Percentiles rank a stretch among this genome's conserved stretches.
phyloP scores from a whole-genome alignment of 2,113 vertebrate species.

The Orientallactaga bullata region DNA sequence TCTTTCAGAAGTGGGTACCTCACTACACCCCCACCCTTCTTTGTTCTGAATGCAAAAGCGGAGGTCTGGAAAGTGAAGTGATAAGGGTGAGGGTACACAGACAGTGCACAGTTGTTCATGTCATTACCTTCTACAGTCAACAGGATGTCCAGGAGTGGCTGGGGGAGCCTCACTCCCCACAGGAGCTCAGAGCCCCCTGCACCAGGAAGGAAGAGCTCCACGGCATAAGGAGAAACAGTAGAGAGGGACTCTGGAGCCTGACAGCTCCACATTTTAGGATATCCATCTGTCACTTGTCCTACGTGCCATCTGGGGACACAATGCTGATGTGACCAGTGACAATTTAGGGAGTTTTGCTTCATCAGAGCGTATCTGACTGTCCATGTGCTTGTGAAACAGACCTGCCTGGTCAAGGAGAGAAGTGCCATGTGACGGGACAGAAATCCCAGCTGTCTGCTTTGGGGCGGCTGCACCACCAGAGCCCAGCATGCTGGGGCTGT shows the following conservation, averaged over 20 bases:
- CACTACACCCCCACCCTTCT: not conserved
- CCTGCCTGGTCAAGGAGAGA: not conserved
- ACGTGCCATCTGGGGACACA: not conserved
- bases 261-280: not conserved
- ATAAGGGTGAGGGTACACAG: fast-evolving
- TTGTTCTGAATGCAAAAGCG: not conserved
- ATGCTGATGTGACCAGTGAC: fast-evolving
- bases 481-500: not conserved
- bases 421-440: not conserved
- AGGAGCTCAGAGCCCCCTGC: not conserved
- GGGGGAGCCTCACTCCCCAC: fast-evolving
- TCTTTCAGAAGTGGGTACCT: not conserved
- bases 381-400: not conserved
- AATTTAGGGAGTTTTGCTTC: not conserved
- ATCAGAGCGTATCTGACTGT: fast-evolving
- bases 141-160: not conserved
- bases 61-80: not conserved
- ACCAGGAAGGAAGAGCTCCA: not conserved
- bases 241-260: not conserved
- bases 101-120: fast-evolving
- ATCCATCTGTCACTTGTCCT: not conserved
- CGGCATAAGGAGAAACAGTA: not conserved
- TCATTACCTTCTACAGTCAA: fast-evolving
- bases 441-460: not conserved
- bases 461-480: not conserved